Evolutionary conservation across 35 echinoderm and acorn worm genomes (phyloP).

Genomic region (Ophiothrix spiculata): DNA sequence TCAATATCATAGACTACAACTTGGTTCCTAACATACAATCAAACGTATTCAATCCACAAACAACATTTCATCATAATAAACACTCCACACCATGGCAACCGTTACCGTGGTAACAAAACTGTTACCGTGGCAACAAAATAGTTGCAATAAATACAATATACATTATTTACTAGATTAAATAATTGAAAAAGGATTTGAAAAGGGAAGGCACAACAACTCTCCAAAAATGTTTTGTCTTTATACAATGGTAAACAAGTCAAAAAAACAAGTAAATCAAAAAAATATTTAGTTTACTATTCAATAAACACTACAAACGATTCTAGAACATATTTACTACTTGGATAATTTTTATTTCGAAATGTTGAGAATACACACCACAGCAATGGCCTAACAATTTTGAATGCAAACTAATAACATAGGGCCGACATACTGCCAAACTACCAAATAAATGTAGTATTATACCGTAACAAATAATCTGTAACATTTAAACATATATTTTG

Average conservation of each 20-base stretch:
- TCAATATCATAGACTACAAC: background rate
- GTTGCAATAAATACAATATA: constrained; percentile 13
- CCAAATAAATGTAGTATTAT: too few species aligned
- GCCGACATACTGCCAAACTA: too few species aligned
- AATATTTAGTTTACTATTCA: background rate
- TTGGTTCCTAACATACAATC: background rate
- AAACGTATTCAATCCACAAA: background rate
- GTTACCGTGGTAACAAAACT: too few species aligned
- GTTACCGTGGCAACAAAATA: background rate
- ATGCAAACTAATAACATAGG: background rate
- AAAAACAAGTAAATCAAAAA: background rate
- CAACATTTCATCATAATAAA: background rate
- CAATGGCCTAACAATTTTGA: background rate
- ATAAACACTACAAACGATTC: background rate
- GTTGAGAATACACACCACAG: background rate
- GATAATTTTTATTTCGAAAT: background rate
- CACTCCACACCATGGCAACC: constrained; percentile 3
- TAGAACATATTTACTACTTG: background rate
- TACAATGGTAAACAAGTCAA: constrained; percentile 1
- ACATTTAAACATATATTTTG: too few species aligned
- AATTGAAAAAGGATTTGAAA: constrained; percentile 7
- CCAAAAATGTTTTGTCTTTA: constrained; percentile 5
- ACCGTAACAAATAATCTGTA: too few species aligned
- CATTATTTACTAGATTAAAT: constrained; percentile 13
- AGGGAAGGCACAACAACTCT: constrained; percentile 2